These are phyloP conservation scores for Phrynosoma platyrhinos DNA, from an alignment of 2,113 vertebrate genomes.

Conservation along the genomic window DNA sequence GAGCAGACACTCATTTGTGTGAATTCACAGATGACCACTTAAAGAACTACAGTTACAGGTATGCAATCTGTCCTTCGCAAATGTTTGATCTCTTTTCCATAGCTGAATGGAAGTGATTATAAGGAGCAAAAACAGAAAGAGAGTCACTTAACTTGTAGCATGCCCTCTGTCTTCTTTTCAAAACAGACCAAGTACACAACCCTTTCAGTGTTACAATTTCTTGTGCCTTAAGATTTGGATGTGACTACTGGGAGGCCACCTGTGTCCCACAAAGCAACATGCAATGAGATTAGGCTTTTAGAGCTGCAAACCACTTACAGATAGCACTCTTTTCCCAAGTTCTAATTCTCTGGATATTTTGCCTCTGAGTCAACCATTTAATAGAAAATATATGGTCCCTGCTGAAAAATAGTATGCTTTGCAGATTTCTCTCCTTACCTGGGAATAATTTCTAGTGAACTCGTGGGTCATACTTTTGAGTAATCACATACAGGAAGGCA, in stretches of 20 bases:
- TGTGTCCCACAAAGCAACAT: not conserved
- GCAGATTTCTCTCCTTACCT: not conserved
- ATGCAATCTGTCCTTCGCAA: too few relatives aligned
- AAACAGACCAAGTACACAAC: not conserved
- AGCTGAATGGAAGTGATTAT: too few relatives aligned
- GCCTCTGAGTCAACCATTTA: conserved; percentile 26
- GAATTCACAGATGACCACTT: too few relatives aligned
- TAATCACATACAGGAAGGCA: not conserved
- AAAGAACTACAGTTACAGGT: too few relatives aligned
- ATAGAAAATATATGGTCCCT: not conserved
- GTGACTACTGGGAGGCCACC: not conserved
- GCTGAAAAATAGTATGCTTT: too few relatives aligned
- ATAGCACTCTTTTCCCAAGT: not conserved
- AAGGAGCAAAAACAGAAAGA: not conserved
- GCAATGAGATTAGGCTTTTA: not conserved
- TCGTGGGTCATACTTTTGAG: not conserved
- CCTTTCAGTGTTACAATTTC: not conserved
- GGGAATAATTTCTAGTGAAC: not conserved
- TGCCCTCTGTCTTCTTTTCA: not conserved
- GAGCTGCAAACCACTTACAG: not conserved
- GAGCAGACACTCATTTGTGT: too few relatives aligned
- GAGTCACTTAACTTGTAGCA: too few relatives aligned
- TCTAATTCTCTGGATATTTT: not conserved
- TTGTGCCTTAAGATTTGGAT: not conserved
- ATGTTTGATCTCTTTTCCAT: too few relatives aligned